Evolutionary conservation across 1,140 invertebrate species (phyloP).

Genomic region (Drosophila pruinosa): DNA sequence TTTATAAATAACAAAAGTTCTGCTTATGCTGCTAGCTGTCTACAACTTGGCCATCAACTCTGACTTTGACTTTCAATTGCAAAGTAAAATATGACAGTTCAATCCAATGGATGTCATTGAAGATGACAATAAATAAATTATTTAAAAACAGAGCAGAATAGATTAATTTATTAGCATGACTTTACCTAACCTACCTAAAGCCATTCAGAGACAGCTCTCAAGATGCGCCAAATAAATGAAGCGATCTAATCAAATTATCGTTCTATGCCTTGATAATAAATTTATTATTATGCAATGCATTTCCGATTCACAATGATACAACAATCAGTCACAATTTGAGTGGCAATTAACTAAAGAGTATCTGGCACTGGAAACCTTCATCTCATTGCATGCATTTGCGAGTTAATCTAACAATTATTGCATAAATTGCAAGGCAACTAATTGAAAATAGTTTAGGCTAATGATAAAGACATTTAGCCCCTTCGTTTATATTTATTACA

Average conservation of each 20-base stretch:
- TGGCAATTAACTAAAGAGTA: slow-evolving; percentile 15
- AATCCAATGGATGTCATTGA: too few relatives aligned
- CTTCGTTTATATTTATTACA: background rate
- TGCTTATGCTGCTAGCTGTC: background rate
- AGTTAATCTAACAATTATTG: slow-evolving; percentile 32
- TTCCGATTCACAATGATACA: slow-evolving; percentile 6
- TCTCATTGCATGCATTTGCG: slow-evolving; percentile 24
- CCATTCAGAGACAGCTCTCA: too few relatives aligned
- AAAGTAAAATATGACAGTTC: background rate
- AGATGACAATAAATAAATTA: too few relatives aligned
- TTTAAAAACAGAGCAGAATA: too few relatives aligned
- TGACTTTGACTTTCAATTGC: slow-evolving; percentile 7
- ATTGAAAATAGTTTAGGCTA: slow-evolving; percentile 36
- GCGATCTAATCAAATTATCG: background rate
- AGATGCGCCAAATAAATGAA: too few relatives aligned
- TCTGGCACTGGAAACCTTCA: slow-evolving; percentile 14
- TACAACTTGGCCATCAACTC: slow-evolving; percentile 14
- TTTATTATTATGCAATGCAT: background rate
- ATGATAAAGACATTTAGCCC: slow-evolving; percentile 28
- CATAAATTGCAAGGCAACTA: slow-evolving; percentile 35
- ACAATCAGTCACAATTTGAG: slow-evolving; percentile 1
- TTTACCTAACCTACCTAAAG: too few relatives aligned
- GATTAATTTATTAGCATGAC: too few relatives aligned
- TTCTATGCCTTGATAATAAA: background rate
- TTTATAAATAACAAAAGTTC: slow-evolving; percentile 8